Percentiles rank a stretch among this genome's conserved stretches.
Evolutionary conservation across 2,797 vertebrate species (phyloP).

Genomic region (Lepidocolaptes lacrymiger): DNA sequence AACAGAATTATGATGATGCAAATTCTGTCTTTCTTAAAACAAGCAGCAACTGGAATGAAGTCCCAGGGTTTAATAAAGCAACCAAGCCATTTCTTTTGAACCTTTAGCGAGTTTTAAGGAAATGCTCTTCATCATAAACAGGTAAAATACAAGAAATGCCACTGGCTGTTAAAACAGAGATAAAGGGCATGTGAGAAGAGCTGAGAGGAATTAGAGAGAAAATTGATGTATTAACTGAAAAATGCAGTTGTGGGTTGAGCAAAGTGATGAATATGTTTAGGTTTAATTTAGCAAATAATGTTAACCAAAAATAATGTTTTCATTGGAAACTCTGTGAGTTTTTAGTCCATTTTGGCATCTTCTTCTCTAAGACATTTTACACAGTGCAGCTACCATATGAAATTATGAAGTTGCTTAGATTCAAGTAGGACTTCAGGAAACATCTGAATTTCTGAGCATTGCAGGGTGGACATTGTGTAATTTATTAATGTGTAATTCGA

Average conservation of each 20-base stretch:
- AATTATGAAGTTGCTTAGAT: neutral
- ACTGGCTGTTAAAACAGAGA: neutral
- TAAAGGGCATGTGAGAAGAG: neutral
- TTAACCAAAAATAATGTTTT: slow-evolving; percentile 24
- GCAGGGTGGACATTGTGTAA: neutral
- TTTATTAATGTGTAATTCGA: neutral
- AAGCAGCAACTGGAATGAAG: neutral
- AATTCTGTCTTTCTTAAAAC: neutral
- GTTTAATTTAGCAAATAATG: slow-evolving; percentile 7
- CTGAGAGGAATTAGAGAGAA: neutral
- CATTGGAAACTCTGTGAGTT: neutral
- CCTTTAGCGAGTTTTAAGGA: neutral
- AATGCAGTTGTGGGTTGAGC: neutral
- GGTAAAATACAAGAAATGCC: neutral
- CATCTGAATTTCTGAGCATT: neutral
- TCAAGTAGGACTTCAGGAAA: neutral
- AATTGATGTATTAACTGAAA: neutral
- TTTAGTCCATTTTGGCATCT: neutral
- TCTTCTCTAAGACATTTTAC: neutral
- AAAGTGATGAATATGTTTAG: neutral
- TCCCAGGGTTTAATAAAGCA: neutral
- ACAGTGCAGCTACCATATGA: neutral
- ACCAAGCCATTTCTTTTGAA: neutral
- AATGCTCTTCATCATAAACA: neutral
- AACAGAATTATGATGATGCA: slow-evolving; percentile 3